Base-by-base conservation (phyloP, 1,140 invertebrate species). In the Elymnias hypermnestra region DNA sequence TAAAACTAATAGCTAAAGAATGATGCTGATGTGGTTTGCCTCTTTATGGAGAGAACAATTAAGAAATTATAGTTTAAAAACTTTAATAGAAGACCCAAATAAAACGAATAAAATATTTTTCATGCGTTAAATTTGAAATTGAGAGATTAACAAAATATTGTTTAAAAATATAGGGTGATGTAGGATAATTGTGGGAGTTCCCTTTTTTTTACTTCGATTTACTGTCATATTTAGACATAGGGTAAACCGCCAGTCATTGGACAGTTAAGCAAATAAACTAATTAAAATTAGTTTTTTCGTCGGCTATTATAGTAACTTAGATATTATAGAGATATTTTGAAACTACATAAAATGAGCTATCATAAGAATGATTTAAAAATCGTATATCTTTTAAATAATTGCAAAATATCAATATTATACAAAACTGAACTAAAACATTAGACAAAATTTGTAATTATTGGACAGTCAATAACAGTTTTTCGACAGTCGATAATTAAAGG, bases 321-420 rank as follows among this genome's bases (percentile, higher is more conserved):
- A 21, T 4, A 21, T 6, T 21, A 25, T 40, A 40, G 23, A 40
- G 21, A 40, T 26, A 40, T 26, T 40, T 26, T 10, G 23, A 40
- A 40, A 40, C 14, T 28, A 40, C 21, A 28, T 26, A 40, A 40
- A 40, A 28, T 39, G 22, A 39, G 22, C 37, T 40, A 25, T 26
- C 14, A 14, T 28, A 40, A 15, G 6, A 40, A 28, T 40, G 5
- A 18, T 14, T 40, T 28, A 28, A 40, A 40, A 40, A 40, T 8
- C 3, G 10, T 40, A 2, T 22, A 3, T 40, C 13, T 26, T 28
- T 10, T 40, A 13, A 28, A 25, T 15, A 40, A 13, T 26, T 40
- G 23, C 6, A 26, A 41, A 19, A 41, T 41, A 28, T 28, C 9
- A 26, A 7, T 41, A 17, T 28, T 17, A 26, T 25, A 25, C 15